Evolutionary conservation across 2,888 invertebrate species (phyloP), one percentile per base, ranked within the genome.

Genomic region (Phania funesta): DNA sequence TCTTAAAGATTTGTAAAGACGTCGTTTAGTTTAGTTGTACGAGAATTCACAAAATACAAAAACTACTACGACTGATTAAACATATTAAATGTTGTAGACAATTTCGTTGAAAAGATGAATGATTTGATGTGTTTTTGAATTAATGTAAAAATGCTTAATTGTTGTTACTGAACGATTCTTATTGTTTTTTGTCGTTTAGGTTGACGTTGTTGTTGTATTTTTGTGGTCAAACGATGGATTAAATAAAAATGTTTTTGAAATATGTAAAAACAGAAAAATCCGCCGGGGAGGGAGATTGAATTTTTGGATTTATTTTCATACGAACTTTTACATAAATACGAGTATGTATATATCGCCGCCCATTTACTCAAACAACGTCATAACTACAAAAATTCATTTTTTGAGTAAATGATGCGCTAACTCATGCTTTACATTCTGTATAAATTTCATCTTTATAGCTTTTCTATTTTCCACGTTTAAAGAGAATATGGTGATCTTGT

Each of bases 141-240:
- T 81, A 81, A 77, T 81, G 77, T 77, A 77, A 81, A 81, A 81
- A 81, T 81, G 56, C 81, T 81, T 81, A 77, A 81, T 81, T 81
- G 81, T 74, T 81, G 80, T 60, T 71, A 75, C 56, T 44, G 32
- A 67, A 50, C 20, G 46, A 62, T 73, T 60, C 29, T 44, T 73
- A 22, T 68, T 58, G 70, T 67, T 60, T 41, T 18, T 62, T 9
- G n/a, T 74, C 6, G 16, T 24, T 13, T 56, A 54, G 18, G 26
- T 35, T 24, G 3, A 44, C 1, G 56, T 52, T 65, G 32, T 62
- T 50, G 2, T 60, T 54, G 54, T 67, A 70, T 80, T 70, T 52
- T 52, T 60, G 71, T 41, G 13, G 16, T 16, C 16, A 67, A 52
- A 48, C 65, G 48, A 24, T 52, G 62, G 60, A 68, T 64, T 62